A percentile compares a stretch with the other conserved stretches of the same genome.
Evolutionary conservation across 2,888 invertebrate species (phyloP).

Genomic region (Euzophera pinguis): DNA sequence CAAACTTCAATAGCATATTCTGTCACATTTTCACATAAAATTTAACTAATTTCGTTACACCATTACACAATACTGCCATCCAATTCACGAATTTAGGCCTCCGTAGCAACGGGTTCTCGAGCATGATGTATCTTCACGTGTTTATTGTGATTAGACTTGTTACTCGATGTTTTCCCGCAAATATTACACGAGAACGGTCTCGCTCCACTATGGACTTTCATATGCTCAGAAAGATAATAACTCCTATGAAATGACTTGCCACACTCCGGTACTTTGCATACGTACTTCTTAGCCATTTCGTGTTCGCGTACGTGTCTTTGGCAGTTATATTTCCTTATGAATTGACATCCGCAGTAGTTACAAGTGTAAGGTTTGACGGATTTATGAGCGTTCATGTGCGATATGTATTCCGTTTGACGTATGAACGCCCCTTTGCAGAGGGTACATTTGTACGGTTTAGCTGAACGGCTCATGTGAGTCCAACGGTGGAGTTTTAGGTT

Average conservation of each 20-base stretch:
- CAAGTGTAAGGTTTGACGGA: constrained; percentile 92
- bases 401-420: constrained; percentile 87
- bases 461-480: constrained; percentile 91
- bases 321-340: constrained; percentile 93
- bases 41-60: too few species aligned
- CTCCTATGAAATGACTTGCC: constrained; percentile 92
- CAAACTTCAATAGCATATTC: too few species aligned
- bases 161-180: constrained; percentile 93
- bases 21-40: too few species aligned
- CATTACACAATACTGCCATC: background rate
- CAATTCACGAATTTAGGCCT: constrained; percentile 58
- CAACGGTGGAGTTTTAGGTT: constrained; percentile 93
- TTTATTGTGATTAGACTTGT: constrained; percentile 94
- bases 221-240: constrained; percentile 92
- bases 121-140: constrained; percentile 94
- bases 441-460: constrained; percentile 91
- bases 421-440: constrained; percentile 92
- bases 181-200: constrained; percentile 91
- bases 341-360: constrained; percentile 93
- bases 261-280: constrained; percentile 86
- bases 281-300: constrained; percentile 88
- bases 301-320: constrained; percentile 91
- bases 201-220: constrained; percentile 90
- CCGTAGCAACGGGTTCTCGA: constrained; percentile 91
- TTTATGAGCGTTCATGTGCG: constrained; percentile 92